phyloP scores from a whole-genome alignment of 2,113 vertebrate genomes.

The Scytalopus superciliaris region DNA sequence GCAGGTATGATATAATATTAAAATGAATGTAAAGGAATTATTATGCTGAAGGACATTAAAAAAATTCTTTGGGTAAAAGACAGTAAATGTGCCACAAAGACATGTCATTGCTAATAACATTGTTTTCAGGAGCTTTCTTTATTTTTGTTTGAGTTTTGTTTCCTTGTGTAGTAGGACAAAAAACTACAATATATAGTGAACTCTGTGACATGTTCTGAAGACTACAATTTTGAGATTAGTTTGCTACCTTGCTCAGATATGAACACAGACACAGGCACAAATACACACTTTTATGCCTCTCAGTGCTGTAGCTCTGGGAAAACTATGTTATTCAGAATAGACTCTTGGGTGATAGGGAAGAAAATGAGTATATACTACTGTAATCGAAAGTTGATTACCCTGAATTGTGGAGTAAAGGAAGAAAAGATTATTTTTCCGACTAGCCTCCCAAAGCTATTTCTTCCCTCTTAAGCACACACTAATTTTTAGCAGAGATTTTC shows the following conservation, averaged over 20 bases:
- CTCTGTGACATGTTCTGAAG: background rate
- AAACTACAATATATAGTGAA: background rate
- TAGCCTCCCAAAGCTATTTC: background rate
- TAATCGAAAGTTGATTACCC: background rate
- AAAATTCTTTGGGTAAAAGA: background rate
- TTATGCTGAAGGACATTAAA: background rate
- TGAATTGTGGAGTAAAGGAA: background rate
- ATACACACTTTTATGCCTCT: background rate
- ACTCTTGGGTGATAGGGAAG: background rate
- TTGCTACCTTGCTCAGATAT: background rate
- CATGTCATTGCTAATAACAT: background rate
- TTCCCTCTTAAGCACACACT: background rate
- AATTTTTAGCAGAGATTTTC: slow-evolving; percentile 10
- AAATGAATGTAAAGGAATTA: background rate
- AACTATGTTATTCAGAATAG: background rate
- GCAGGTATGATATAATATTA: background rate
- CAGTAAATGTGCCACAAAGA: background rate
- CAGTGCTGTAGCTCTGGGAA: background rate
- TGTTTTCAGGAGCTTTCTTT: background rate
- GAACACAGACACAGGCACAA: background rate
- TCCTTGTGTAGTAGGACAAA: background rate
- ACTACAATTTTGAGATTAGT: background rate
- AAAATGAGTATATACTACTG: background rate
- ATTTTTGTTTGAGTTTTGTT: background rate
- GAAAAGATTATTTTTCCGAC: slow-evolving; percentile 4